phyloP scores from a whole-genome alignment of 2,797 vertebrate species.

The Tamandua tetradactyla region DNA sequence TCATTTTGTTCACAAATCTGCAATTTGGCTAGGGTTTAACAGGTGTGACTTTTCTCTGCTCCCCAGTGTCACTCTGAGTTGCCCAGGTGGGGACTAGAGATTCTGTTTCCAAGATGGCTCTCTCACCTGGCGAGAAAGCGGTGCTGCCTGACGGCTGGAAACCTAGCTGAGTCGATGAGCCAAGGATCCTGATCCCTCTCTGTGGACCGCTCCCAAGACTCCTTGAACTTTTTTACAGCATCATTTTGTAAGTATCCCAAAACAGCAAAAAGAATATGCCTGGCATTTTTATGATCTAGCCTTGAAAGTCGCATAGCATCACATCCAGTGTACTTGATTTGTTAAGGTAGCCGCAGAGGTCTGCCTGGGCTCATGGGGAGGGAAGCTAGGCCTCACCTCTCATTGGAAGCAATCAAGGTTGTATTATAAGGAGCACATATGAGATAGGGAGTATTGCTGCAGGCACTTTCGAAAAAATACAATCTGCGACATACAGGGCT shows the following conservation, averaged over 20 bases:
- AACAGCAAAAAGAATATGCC: not conserved
- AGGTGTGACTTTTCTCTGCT: not conserved
- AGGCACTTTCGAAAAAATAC: not conserved
- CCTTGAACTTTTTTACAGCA: not conserved
- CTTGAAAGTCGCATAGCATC: not conserved
- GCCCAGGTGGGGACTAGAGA: not conserved
- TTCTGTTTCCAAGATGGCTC: not conserved
- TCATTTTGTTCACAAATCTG: not conserved
- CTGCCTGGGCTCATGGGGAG: not conserved
- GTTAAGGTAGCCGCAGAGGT: not conserved
- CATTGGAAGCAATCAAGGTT: not conserved
- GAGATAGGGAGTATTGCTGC: not conserved
- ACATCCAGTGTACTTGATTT: not conserved
- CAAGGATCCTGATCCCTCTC: not conserved
- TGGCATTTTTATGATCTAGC: not conserved
- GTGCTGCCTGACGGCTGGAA: not conserved
- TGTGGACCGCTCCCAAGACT: not conserved
- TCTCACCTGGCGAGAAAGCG: not conserved
- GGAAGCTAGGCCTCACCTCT: not conserved
- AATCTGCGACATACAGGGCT: not conserved
- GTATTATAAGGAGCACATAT: not conserved
- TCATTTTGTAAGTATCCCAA: not conserved
- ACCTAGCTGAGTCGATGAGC: not conserved
- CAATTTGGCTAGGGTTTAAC: not conserved
- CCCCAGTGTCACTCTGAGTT: not conserved